These are phyloP conservation scores for Gortyna flavago DNA, from an alignment of 2,888 invertebrate species.

Conservation along the genomic window DNA sequence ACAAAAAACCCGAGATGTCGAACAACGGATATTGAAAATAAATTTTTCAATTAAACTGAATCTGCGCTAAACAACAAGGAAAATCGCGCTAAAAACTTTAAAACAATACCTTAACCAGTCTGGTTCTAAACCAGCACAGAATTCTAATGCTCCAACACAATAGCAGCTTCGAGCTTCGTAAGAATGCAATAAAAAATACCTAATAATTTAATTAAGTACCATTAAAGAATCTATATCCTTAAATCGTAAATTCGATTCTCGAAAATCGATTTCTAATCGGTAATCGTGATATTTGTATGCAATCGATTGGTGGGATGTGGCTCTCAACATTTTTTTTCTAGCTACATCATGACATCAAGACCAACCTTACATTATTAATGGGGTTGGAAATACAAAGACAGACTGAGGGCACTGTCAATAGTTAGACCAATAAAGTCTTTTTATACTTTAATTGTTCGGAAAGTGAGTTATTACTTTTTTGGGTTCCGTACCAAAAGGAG, in stretches of 20 bases:
- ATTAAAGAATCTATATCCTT: conserved; percentile 71
- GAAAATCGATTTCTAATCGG: conserved; percentile 70
- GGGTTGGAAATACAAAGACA: neutral
- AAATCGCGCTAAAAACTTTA: conserved; percentile 28
- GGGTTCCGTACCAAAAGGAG: too few species aligned
- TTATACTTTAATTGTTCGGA: too few species aligned
- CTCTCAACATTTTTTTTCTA: conserved; percentile 50
- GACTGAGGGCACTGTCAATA: neutral
- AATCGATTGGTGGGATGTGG: conserved; percentile 38
- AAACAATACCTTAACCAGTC: conserved; percentile 42
- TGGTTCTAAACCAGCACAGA: conserved; percentile 27
- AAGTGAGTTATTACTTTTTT: too few species aligned
- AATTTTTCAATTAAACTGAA: conserved; percentile 10
- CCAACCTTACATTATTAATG: neutral
- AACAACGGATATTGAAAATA: neutral
- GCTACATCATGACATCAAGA: conserved; percentile 8
- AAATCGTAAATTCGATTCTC: conserved; percentile 71
- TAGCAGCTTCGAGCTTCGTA: conserved; percentile 25
- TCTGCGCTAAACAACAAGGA: conserved; percentile 38
- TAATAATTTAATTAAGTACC: conserved; percentile 66
- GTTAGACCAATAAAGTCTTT: neutral
- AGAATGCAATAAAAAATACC: conserved; percentile 43
- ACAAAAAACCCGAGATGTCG: neutral
- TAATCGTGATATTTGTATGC: conserved; percentile 63
- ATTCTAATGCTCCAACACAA: conserved; percentile 47